These are phyloP conservation scores for Girardinichthys multiradiatus DNA, from an alignment of 2,113 vertebrate species.

Conservation along the genomic window DNA sequence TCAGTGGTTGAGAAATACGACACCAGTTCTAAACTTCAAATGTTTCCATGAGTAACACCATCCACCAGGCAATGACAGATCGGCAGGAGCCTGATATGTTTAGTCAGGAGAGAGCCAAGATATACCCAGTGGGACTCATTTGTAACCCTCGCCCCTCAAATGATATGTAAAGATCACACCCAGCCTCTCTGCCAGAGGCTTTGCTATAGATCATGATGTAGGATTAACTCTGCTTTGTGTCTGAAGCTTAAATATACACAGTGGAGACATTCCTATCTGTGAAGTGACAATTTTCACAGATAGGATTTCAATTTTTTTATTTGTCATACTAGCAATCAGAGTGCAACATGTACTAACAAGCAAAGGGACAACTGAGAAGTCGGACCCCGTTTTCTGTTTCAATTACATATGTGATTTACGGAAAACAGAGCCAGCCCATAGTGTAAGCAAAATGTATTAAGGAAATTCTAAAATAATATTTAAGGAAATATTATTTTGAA, in stretches of 20 bases:
- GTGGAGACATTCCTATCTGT: neutral
- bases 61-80: slow-evolving; percentile 16
- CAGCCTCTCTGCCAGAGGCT: slow-evolving; percentile 7
- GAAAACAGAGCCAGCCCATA: neutral
- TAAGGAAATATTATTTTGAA: neutral
- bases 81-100: slow-evolving; percentile 39
- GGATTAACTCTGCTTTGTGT: slow-evolving; percentile 47
- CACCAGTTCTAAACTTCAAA: slow-evolving; percentile 53
- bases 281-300: neutral
- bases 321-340: neutral
- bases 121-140: slow-evolving; percentile 72
- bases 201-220: slow-evolving; percentile 21
- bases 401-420: neutral
- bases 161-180: slow-evolving; percentile 67
- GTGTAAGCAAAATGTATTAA: neutral
- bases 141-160: slow-evolving; percentile 52
- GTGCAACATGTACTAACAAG: neutral
- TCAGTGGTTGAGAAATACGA: slow-evolving; percentile 1
- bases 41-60: slow-evolving; percentile 38
- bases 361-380: neutral
- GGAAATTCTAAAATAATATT: too few relatives aligned
- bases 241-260: slow-evolving; percentile 60
- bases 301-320: neutral
- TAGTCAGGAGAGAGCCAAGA: slow-evolving; percentile 25
- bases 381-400: neutral